phyloP scores from a whole-genome alignment of 1,140 invertebrate species.

The Bombus sibiricus region DNA sequence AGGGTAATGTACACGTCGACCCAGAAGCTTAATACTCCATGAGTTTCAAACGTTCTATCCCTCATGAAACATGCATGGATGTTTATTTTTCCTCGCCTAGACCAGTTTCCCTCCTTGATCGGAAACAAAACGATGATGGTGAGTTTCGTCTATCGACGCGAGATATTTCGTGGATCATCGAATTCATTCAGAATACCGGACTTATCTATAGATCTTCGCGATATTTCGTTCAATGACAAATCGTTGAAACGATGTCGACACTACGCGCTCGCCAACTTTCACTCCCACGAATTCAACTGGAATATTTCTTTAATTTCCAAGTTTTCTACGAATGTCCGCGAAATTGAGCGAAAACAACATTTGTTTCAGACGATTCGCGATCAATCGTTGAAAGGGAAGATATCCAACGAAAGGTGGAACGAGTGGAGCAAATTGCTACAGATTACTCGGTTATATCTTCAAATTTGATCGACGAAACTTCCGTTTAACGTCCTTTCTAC shows the following conservation, averaged over 20 bases:
- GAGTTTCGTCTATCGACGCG: background rate
- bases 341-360: too few species aligned
- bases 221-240: background rate
- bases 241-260: background rate
- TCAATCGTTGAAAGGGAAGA: too few species aligned
- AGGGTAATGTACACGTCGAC: background rate
- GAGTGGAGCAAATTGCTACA: too few species aligned
- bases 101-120: background rate
- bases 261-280: background rate
- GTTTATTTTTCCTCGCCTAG: conserved; percentile 14
- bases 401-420: too few species aligned
- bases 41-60: background rate
- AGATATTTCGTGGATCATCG: background rate
- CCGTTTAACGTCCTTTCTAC: too few species aligned
- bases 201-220: background rate
- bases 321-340: too few species aligned
- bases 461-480: too few species aligned
- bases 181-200: too few species aligned
- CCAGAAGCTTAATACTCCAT: background rate
- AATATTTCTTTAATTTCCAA: too few species aligned
- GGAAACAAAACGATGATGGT: background rate
- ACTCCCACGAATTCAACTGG: too few species aligned
- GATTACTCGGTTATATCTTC: too few species aligned
- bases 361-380: too few species aligned
- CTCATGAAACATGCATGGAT: background rate